Evolutionary conservation across 2,888 invertebrate species (phyloP).

Genomic region (Tenthredo scrophulariae): DNA sequence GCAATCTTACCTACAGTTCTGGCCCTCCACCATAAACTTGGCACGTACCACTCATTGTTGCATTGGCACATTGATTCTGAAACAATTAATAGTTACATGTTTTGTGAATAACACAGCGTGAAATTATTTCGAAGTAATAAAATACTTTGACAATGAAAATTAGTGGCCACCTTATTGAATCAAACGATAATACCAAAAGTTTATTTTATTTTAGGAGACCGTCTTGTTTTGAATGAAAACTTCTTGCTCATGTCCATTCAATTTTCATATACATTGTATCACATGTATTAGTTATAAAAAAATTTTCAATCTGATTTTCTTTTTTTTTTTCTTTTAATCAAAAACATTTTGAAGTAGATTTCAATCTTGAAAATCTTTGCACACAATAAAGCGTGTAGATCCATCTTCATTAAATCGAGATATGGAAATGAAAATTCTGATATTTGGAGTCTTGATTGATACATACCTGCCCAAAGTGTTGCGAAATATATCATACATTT

Average conservation of each 20-base stretch:
- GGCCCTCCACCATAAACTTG: slow-evolving; percentile 40
- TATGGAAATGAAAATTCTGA: slow-evolving; percentile 52
- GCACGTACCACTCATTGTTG: slow-evolving; percentile 46
- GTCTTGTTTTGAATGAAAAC: not conserved
- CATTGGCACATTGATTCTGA: slow-evolving; percentile 45
- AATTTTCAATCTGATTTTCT: not conserved
- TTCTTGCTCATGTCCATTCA: slow-evolving; percentile 10
- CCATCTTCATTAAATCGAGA: slow-evolving; percentile 9
- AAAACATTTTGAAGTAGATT: not conserved
- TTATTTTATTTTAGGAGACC: not conserved
- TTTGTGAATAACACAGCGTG: slow-evolving; percentile 20
- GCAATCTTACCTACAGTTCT: slow-evolving; percentile 43
- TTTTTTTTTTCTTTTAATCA: not conserved
- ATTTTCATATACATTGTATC: slow-evolving; percentile 22
- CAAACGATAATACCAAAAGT: not conserved
- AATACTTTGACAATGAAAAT: slow-evolving; percentile 9
- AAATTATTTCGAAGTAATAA: not conserved
- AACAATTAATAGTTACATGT: slow-evolving; percentile 38
- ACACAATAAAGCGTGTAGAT: not conserved
- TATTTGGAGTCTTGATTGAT: slow-evolving; percentile 64
- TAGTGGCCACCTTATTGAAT: slow-evolving; percentile 9
- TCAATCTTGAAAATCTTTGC: not conserved
- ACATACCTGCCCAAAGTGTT: slow-evolving; percentile 61
- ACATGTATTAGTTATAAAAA: not conserved
- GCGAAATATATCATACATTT: slow-evolving; percentile 33